These are phyloP conservation scores for Callipepla californica DNA, from an alignment of 2,113 vertebrate genomes.

Conservation along the genomic window DNA sequence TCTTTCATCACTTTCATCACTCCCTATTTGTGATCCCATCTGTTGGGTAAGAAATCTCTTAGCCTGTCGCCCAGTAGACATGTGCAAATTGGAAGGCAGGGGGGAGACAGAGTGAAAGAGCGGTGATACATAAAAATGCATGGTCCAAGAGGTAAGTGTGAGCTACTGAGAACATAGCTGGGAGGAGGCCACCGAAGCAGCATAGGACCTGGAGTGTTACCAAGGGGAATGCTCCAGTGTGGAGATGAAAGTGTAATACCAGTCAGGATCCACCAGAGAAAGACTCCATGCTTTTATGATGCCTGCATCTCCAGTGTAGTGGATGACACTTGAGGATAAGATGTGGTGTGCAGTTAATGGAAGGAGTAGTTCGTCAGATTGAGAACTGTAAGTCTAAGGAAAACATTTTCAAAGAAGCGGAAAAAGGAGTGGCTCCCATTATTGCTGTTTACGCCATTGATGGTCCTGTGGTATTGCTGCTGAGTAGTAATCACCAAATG, in stretches of 20 bases:
- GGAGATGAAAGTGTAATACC: background rate
- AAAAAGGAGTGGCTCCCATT: background rate
- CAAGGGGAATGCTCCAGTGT: background rate
- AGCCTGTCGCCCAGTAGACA: background rate
- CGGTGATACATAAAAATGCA: background rate
- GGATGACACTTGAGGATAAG: background rate
- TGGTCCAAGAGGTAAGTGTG: background rate
- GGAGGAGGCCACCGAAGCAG: background rate
- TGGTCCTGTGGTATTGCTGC: background rate
- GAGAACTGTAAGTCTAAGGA: background rate
- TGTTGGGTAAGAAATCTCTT: conserved; percentile 10
- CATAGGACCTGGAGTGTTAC: background rate
- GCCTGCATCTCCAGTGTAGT: background rate
- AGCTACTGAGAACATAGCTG: background rate
- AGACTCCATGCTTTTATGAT: background rate
- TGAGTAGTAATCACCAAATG: background rate
- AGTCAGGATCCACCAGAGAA: background rate
- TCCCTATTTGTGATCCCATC: conserved; percentile 34
- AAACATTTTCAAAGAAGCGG: background rate
- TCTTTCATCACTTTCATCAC: conserved; percentile 10
- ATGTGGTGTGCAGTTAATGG: background rate
- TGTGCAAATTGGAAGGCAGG: background rate
- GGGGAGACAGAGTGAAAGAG: background rate
- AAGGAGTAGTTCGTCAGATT: background rate
- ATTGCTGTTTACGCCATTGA: background rate